These are phyloP conservation scores for Scophthalmus maximus DNA, from an alignment of 2,113 vertebrate genomes.

Conservation along the genomic window DNA sequence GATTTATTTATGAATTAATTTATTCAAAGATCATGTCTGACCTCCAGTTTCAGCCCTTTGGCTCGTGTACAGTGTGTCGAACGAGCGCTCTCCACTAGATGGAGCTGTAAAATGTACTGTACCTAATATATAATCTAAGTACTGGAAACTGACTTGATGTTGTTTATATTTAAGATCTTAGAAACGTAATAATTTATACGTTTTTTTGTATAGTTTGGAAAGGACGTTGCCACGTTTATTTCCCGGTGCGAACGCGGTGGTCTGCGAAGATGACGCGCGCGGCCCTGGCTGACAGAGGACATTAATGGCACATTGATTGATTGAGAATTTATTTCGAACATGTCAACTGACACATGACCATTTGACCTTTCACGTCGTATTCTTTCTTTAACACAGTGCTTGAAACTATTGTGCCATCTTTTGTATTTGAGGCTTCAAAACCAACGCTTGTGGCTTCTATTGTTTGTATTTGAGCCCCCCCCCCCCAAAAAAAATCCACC, in stretches of 20 bases:
- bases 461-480: constrained; percentile 66
- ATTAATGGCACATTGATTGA: constrained; percentile 23
- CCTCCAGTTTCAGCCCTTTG: constrained; percentile 63
- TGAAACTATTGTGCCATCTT: constrained; percentile 24
- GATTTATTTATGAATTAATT: constrained; percentile 81
- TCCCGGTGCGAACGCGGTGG: constrained; percentile 32
- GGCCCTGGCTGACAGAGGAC: not conserved
- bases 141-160: constrained; percentile 77
- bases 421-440: constrained; percentile 45
- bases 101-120: constrained; percentile 64
- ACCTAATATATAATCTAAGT: constrained; percentile 63
- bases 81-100: constrained; percentile 21
- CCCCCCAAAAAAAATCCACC: constrained; percentile 40
- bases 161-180: constrained; percentile 75
- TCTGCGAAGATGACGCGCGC: constrained; percentile 7
- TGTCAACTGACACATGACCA: no score
- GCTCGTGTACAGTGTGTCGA: constrained; percentile 51
- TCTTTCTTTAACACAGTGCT: constrained; percentile 48
- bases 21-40: constrained; percentile 77
- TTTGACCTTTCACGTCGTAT: constrained; percentile 31
- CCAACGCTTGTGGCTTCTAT: constrained; percentile 37
- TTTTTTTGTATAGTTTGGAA: constrained; percentile 70
- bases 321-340: no score
- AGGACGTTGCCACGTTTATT: constrained; percentile 56
- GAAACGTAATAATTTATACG: constrained; percentile 69